Base-by-base conservation (phyloP, 2,888 invertebrate species). In the Melanostoma scalare region DNA sequence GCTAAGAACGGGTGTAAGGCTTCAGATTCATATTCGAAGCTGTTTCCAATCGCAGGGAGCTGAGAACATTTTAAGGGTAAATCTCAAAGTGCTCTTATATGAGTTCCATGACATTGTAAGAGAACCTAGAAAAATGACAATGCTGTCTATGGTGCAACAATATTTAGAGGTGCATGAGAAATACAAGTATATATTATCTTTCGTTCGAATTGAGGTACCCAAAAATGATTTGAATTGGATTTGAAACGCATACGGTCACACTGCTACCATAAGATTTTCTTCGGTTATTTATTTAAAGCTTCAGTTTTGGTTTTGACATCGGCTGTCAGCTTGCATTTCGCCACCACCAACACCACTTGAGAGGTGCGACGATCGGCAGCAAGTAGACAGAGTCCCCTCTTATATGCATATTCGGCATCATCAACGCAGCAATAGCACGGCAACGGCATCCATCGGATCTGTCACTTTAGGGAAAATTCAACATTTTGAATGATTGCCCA, bases 401-500 rank as follows among this genome's bases (percentile, higher is more conserved):
- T 40, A 33, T 40, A 33, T 71, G 40, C 84, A 79, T 20, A 20
- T 71, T 35, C 84, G 76, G 58, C 71, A 71, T 50, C 65, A 68
- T 46, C 56, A 55, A 31, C 61, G 55, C 63, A 74, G 56, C 42
- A 63, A 63, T 50, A 63, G 36, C 63, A 63, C 63, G 20, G 48
- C 50, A 38, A 63, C 50, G 63, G 63, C 63, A 63, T 63, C 85
- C 73, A 74, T 74, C 56, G 74, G 77, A 53, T 71, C 76, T 77
- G 81, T 71, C 81, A 77, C 77, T 77, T 56, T 67, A 76, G 60
- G 68, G 85, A 71, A 79, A 84, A 79, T 74, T 56, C 79, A 77
- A 84, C 84, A 84, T 79, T 86, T 87, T 88, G 88, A 89, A 80
- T 88, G 87, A 88, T 89, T 87, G 86, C 84, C 86, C 86, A 86